Conservation (phyloP, 1,140 invertebrate genomes). For the Lordiphosa stackelbergi region DNA sequence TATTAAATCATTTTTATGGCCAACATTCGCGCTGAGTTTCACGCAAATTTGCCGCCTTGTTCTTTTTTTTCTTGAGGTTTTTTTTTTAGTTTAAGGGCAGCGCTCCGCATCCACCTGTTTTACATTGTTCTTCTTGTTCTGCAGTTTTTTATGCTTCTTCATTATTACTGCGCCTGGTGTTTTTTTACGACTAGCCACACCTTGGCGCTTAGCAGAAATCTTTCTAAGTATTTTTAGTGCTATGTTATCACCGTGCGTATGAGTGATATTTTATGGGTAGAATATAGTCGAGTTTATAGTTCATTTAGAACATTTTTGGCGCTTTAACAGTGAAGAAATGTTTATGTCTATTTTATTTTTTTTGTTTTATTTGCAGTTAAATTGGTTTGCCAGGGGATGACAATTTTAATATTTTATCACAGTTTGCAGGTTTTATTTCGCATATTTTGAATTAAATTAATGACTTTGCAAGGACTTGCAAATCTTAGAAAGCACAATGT, state of each 20-base stretch:
- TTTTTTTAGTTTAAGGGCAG: constrained; percentile 28
- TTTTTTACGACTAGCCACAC: constrained; percentile 27
- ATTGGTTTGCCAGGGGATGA: too few species aligned
- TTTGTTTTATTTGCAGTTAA: too few species aligned
- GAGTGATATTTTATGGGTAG: constrained; percentile 44
- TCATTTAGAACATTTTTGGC: constrained; percentile 35
- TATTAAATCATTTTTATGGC: constrained; percentile 58
- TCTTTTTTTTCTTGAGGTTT: constrained; percentile 15
- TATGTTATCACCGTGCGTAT: constrained; percentile 34
- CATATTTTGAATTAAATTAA: too few species aligned
- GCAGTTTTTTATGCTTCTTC: constrained; percentile 26
- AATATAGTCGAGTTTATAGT: constrained; percentile 35
- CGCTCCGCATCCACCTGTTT: constrained; percentile 21
- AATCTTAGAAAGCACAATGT: too few species aligned
- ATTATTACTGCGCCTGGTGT: constrained; percentile 6
- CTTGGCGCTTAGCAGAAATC: constrained; percentile 10
- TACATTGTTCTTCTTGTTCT: constrained; percentile 24
- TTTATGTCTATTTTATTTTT: too few species aligned
- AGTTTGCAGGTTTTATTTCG: constrained; percentile 5
- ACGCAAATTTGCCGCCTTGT: constrained; percentile 11
- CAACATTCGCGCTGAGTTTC: constrained; percentile 15
- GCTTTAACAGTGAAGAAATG: too few species aligned
- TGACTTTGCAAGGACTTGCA: too few species aligned
- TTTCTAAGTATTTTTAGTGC: constrained; percentile 15
- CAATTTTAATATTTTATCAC: constrained; percentile 6